A percentile compares a stretch with the other conserved stretches of the same genome.
Evolutionary conservation across 2,888 invertebrate genomes (phyloP).

Genomic region (Carterocephalus palaemon): DNA sequence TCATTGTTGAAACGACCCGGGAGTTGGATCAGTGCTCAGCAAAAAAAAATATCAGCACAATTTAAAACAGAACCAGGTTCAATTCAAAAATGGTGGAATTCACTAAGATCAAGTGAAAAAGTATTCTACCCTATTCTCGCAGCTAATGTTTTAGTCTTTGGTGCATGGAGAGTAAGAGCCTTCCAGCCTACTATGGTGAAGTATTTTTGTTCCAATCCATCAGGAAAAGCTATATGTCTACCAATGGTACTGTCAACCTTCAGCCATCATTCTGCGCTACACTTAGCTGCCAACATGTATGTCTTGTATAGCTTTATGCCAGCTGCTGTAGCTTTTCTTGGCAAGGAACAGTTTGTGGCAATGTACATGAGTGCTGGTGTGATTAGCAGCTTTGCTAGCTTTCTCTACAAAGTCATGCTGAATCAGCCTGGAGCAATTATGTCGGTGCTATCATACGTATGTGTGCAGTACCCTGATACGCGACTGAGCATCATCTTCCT

Average conservation of each 20-base stretch:
- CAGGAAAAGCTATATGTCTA: constrained; percentile 86
- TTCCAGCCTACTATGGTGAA: constrained; percentile 86
- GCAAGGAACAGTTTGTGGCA: constrained; percentile 94
- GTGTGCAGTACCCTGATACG: constrained; percentile 93
- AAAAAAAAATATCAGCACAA: constrained; percentile 52
- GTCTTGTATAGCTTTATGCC: constrained; percentile 92
- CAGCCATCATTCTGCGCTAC: constrained; percentile 92
- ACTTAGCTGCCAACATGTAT: constrained; percentile 97
- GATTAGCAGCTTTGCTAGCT: constrained; percentile 90
- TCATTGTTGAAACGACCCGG: constrained; percentile 72
- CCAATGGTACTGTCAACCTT: constrained; percentile 96
- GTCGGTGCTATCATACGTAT: constrained; percentile 92
- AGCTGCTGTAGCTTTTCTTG: constrained; percentile 86
- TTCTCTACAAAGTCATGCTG: constrained; percentile 85
- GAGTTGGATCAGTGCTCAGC: constrained; percentile 72
- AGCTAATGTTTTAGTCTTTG: constrained; percentile 87
- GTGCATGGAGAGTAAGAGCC: constrained; percentile 87
- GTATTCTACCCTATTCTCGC: constrained; percentile 89
- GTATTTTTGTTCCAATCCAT: constrained; percentile 92
- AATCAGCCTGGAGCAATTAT: constrained; percentile 92
- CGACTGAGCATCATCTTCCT: constrained; percentile 92
- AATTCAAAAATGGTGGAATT: constrained; percentile 83
- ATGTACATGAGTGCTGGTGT: constrained; percentile 94
- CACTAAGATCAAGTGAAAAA: constrained; percentile 84
- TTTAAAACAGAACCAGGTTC: constrained; percentile 59